Evolutionary conservation across 2,888 invertebrate species (phyloP), one percentile per base, ranked within the genome.

Genomic region (Ectemnius continuus): DNA sequence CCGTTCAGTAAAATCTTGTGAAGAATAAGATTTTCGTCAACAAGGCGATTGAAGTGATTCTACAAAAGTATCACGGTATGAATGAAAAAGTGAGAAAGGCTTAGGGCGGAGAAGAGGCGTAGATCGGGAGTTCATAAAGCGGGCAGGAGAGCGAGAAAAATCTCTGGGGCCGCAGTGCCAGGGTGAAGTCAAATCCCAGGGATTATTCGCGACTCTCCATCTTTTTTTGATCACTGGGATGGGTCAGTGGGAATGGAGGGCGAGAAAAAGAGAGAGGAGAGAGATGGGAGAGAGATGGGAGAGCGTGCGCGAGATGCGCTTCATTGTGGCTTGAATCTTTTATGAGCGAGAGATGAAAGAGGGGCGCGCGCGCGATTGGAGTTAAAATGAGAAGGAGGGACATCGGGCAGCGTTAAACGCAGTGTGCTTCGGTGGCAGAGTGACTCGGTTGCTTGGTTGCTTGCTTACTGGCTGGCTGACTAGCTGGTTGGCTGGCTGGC

Each of bases 311-410:
- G 18, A 20, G 48, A 13, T 61, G 28, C 61, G 64, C 45, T 52
- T 72, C 76, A 70, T 77, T 68, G 74, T 72, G 56, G 52, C 74
- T 65, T 68, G 67, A 73, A 79, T 75, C 80, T 73, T 79, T 77
- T 77, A 79, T 68, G 73, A 80, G 66, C 64, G 16, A 46, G 28
- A 20, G 20, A 14, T 68, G 68, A 66, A 76, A 76, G 60, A 70
- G 67, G 61, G 28, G 52, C 52, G 36, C 23, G 36, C 23, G 3
- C 72, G 46, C 72, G 77, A 70, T 75, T 66, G 68, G 66, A 68
- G 59, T 61, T 66, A 23, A 16, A 2, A 18, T 47, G 60, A 20
- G 48, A 36, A 14, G 16, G 23, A n/a, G n/a, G 14, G 13, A 48
- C 36, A 52, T 52, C n/a, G 26, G 52, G 36, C 16, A 56, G 46